Conservation (phyloP, 2,113 vertebrate genomes). For the Tilapia sparmanii region DNA sequence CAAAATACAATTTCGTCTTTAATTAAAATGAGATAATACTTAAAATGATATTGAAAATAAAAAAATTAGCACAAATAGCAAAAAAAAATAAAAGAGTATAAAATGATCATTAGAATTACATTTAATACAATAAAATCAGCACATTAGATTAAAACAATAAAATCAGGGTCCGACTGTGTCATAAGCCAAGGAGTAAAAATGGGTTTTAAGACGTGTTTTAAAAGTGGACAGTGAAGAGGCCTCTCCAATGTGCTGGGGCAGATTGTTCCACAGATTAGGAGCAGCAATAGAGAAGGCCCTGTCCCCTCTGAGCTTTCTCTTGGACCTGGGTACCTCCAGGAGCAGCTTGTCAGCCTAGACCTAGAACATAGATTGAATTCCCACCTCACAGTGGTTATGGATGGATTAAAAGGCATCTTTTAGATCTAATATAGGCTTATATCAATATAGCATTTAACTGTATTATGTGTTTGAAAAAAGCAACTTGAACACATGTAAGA, state of each 20-base stretch:
- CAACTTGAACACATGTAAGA: not conserved
- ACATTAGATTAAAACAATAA: not conserved
- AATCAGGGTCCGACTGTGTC: not conserved
- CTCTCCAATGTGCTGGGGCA: not conserved
- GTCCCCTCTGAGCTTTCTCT: not conserved
- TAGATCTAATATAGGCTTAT: not conserved
- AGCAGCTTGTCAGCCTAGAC: not conserved
- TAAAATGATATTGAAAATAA: not conserved
- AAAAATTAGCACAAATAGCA: not conserved
- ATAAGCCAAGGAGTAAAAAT: not conserved
- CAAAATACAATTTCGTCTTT: fast-evolving
- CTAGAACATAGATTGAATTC: not conserved
- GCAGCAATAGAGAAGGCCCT: not conserved
- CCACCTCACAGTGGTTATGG: not conserved
- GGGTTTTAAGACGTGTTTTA: not conserved
- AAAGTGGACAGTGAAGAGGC: not conserved
- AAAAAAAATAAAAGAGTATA: not conserved
- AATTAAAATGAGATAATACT: not conserved
- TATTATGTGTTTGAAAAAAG: not conserved
- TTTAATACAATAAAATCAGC: not conserved
- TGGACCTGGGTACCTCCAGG: not conserved
- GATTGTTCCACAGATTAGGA: not conserved
- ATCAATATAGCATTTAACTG: not conserved
- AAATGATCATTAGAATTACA: not conserved
- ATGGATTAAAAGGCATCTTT: not conserved